phyloP scores from a whole-genome alignment of 2,888 invertebrate genomes.

The Coleophora flavipennella region DNA sequence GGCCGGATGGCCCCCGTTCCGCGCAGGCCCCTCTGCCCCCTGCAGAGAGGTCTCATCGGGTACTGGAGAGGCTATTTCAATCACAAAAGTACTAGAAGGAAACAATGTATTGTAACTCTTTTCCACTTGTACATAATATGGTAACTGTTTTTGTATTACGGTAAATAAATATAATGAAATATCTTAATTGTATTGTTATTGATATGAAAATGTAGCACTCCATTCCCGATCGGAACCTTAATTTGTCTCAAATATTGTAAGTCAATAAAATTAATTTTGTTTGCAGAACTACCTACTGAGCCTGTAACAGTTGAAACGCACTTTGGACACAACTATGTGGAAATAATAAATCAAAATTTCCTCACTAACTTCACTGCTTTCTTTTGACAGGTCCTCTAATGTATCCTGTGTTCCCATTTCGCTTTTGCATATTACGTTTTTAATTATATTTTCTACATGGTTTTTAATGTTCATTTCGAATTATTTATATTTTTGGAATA shows the following conservation, averaged over 20 bases:
- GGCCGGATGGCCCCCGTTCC: slow-evolving; percentile 74
- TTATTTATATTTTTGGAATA: slow-evolving; percentile 71
- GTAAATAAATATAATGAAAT: slow-evolving; percentile 70
- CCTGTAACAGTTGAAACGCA: slow-evolving; percentile 57
- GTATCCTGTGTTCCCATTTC: slow-evolving; percentile 56
- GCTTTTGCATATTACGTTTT: slow-evolving; percentile 57
- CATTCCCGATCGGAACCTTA: slow-evolving; percentile 72
- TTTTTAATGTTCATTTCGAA: slow-evolving; percentile 67
- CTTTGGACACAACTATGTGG: slow-evolving; percentile 71
- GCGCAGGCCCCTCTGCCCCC: slow-evolving; percentile 75
- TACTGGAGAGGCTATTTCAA: slow-evolving; percentile 87
- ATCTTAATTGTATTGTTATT: slow-evolving; percentile 68
- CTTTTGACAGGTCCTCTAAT: slow-evolving; percentile 63
- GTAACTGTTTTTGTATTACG: slow-evolving; percentile 72
- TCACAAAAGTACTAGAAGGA: slow-evolving; percentile 82
- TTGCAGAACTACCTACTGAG: slow-evolving; percentile 67
- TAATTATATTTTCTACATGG: slow-evolving; percentile 64
- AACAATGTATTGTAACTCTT: slow-evolving; percentile 70
- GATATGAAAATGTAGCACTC: slow-evolving; percentile 60
- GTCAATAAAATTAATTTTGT: slow-evolving; percentile 65
- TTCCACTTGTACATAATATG: slow-evolving; percentile 73
- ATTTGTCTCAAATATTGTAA: slow-evolving; percentile 46
- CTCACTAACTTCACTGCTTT: slow-evolving; percentile 61
- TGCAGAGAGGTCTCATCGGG: slow-evolving; percentile 82
- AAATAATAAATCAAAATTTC: slow-evolving; percentile 72